Evolutionary conservation across 1,140 invertebrate species (phyloP), one percentile per base, ranked within the genome.

Genomic region (Daktulosphaira vitifoliae): DNA sequence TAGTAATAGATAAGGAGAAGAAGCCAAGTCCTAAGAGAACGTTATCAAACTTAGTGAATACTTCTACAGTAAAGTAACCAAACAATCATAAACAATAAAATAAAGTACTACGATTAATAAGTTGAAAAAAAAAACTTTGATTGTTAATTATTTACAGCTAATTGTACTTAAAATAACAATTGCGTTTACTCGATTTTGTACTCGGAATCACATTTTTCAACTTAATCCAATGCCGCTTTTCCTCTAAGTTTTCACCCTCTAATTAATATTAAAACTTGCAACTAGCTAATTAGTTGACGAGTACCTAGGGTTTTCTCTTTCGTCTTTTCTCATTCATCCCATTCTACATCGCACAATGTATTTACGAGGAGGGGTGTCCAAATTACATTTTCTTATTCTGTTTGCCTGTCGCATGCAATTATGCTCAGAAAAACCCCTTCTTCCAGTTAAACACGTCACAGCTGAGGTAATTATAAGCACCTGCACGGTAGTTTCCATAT

Each of bases 371-470:
- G 29, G 13, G 13, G 4, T 6, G 20, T 6, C 39, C 53, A 46
- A 48, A 62, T 62, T 48, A 48, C 56, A 46, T 62, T 62, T 62
- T 62, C 56, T 62, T 62, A 62, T 48, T 48, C 56, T 39, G 39
- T 48, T 62, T 46, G 23, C 16, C 25, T 3, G 39, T 48, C 56
- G 42, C 56, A 25, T 15, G 42, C 56, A 62, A 62, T 62, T 62
- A 48, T 25, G 16, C 2, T 8, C 38, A 44, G 38, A 56, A 62
- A 62, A 46, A 46, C 42, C 56, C 42, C 22, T 22, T 26, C n/a
- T 9, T 38, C 18, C 56, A 39, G 29, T 39, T 29, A 62, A 29
- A 13, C 56, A 25, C 26, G 53, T 22, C 37, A 25, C 26, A 38
- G 20, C 53, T 18, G 44, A 23, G 26, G 56, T 62, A 48, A 62